Conservation (phyloP, 2,888 invertebrate genomes). For the Hemithea aestivaria region DNA sequence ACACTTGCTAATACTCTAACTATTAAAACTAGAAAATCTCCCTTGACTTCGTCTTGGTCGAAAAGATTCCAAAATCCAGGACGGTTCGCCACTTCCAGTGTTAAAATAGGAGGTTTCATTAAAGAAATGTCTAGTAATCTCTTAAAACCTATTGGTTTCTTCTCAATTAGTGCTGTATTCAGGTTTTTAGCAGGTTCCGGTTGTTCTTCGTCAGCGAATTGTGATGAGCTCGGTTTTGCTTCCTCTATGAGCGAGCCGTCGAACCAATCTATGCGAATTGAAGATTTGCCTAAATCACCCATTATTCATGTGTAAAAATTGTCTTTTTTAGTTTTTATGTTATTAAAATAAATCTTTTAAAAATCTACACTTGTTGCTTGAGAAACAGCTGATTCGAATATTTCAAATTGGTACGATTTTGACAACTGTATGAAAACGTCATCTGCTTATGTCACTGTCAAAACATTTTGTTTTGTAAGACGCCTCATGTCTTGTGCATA, state of each 20-base stretch:
- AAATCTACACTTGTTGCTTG: too few species aligned
- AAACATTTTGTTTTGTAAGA: too few species aligned
- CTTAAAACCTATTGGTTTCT: conserved; percentile 69
- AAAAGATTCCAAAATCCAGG: conserved; percentile 69
- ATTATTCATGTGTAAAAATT: conserved; percentile 35
- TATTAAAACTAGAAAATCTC: conserved; percentile 69
- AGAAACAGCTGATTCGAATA: too few species aligned
- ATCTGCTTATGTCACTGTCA: too few species aligned
- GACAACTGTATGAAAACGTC: too few species aligned
- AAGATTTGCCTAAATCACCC: conserved; percentile 48
- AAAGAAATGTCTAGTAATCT: conserved; percentile 59
- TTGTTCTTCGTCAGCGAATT: conserved; percentile 51
- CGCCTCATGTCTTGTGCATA: too few species aligned
- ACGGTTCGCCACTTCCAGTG: conserved; percentile 60
- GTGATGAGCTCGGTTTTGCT: conserved; percentile 30
- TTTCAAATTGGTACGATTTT: too few species aligned
- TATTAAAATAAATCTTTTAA: too few species aligned
- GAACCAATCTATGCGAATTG: conserved; percentile 71
- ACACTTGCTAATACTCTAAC: conserved; percentile 62
- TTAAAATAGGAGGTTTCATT: conserved; percentile 57
- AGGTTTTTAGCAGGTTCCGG: conserved; percentile 30
- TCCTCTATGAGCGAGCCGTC: conserved; percentile 67
- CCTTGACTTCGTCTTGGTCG: conserved; percentile 55
- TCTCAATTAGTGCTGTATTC: conserved; percentile 46
- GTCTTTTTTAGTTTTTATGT: too few species aligned